Percentiles rank a stretch among this genome's conserved stretches.
phyloP scores from a whole-genome alignment of 2,113 vertebrate species.

The Vulpes ferrilata region DNA sequence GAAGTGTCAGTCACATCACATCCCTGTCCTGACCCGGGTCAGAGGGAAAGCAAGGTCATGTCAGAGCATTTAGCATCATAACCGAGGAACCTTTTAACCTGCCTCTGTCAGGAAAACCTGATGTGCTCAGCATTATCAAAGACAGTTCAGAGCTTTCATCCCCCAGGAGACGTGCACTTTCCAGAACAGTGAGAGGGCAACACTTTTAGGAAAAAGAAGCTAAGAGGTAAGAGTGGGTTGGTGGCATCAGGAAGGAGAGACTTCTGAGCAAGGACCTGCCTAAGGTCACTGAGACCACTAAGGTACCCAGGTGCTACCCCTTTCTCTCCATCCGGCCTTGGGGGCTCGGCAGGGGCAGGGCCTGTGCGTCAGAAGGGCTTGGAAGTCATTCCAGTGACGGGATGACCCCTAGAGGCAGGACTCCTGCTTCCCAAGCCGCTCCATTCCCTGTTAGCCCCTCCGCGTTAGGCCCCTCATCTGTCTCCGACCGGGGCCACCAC shows the following conservation, averaged over 20 bases:
- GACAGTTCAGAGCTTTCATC: slow-evolving; percentile 14
- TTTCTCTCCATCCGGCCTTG: not conserved
- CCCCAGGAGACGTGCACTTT: slow-evolving; percentile 56
- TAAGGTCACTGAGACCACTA: not conserved
- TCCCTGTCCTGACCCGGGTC: slow-evolving; percentile 75
- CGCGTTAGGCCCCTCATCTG: fast-evolving
- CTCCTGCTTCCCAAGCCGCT: not conserved
- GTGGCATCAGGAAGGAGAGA: not conserved
- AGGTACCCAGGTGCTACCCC: not conserved
- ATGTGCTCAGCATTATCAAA: slow-evolving; percentile 63
- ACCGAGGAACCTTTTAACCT: slow-evolving; percentile 52
- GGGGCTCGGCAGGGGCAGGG: not conserved
- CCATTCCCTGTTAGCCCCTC: not conserved
- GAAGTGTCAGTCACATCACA: slow-evolving; percentile 71
- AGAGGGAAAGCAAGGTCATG: slow-evolving; percentile 73
- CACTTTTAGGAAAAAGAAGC: slow-evolving; percentile 3
- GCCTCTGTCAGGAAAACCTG: slow-evolving; percentile 43
- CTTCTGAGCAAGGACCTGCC: not conserved
- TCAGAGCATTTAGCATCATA: slow-evolving; percentile 42
- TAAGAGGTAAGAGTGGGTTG: not conserved
- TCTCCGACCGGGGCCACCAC: no score
- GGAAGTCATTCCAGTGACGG: not conserved
- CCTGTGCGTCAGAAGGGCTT: not conserved
- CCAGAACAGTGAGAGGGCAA: slow-evolving; percentile 48
- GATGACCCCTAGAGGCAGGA: no score